Percentiles rank a stretch among this genome's conserved stretches.
Conservation (phyloP, 2,888 invertebrate genomes). For the Dascillus cervinus region DNA sequence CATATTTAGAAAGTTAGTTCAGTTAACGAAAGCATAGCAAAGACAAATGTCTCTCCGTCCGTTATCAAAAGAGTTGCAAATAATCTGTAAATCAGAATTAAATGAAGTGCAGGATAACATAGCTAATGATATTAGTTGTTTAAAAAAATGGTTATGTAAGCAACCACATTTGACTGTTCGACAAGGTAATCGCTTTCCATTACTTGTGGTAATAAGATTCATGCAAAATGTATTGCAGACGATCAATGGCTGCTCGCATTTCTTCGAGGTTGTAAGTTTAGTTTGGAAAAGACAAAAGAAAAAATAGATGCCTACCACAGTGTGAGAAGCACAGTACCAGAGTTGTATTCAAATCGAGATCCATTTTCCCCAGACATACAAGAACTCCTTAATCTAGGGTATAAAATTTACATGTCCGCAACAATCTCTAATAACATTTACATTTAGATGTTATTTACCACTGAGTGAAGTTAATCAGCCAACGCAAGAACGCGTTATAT, state of each 20-base stretch:
- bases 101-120: too few species aligned
- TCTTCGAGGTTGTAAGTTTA: constrained; percentile 57
- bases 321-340: constrained; percentile 45
- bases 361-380: constrained; percentile 23
- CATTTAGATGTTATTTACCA: not conserved
- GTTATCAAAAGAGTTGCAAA: too few species aligned
- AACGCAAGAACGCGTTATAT: not conserved
- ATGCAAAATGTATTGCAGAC: too few species aligned
- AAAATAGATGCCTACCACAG: constrained; percentile 55
- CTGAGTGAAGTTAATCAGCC: not conserved
- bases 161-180: constrained; percentile 50
- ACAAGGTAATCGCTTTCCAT: constrained; percentile 48
- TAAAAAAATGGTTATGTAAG: constrained; percentile 52
- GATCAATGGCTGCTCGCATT: constrained; percentile 39
- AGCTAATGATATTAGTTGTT: too few species aligned
- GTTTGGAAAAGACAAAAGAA: constrained; percentile 52
- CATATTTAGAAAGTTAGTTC: too few species aligned
- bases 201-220: too few species aligned
- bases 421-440: too few species aligned
- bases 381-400: constrained; percentile 39
- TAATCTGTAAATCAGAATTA: too few species aligned
- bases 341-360: constrained; percentile 41
- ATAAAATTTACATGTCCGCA: too few species aligned
- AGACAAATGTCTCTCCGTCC: too few species aligned
- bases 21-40: too few species aligned